Percentiles rank a stretch among this genome's conserved stretches.
Evolutionary conservation across 35 echinoderm and acorn worm genomes (phyloP).

Genomic region (Chiridota heheva): DNA sequence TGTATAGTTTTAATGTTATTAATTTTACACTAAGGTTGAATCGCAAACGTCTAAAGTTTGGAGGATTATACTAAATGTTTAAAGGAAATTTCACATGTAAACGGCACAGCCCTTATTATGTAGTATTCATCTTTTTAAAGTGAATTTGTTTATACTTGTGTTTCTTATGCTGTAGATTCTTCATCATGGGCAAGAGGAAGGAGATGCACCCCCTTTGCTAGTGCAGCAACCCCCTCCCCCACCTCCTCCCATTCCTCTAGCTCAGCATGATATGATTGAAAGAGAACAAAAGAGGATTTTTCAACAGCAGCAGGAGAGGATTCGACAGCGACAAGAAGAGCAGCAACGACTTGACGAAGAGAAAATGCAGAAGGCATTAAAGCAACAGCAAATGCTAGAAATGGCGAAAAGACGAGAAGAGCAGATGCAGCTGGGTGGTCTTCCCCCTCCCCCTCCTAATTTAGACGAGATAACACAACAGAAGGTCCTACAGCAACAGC

Average conservation of each 20-base stretch:
- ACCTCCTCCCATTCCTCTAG: slow-evolving; percentile 15
- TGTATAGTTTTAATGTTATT: too few relatives aligned
- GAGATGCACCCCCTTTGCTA: slow-evolving; percentile 19
- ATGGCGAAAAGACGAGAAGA: slow-evolving; percentile 44
- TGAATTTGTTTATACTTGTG: neutral
- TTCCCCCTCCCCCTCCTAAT: slow-evolving; percentile 27
- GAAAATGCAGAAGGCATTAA: slow-evolving; percentile 74
- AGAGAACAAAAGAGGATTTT: slow-evolving; percentile 85
- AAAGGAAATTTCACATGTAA: neutral
- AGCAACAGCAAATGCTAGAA: slow-evolving; percentile 94
- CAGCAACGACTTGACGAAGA: slow-evolving; percentile 80
- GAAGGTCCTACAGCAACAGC: slow-evolving; percentile 68
- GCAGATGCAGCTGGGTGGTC: neutral
- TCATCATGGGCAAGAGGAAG: neutral
- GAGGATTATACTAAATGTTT: neutral
- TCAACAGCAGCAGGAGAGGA: slow-evolving; percentile 85
- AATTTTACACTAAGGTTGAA: neutral
- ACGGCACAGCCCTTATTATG: neutral
- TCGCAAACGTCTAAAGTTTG: neutral
- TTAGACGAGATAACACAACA: slow-evolving; percentile 50
- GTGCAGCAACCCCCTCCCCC: slow-evolving; percentile 15
- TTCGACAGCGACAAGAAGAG: slow-evolving; percentile 77
- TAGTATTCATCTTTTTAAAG: neutral
- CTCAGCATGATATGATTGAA: slow-evolving; percentile 90
- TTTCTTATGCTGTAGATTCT: slow-evolving; percentile 4